phyloP scores from a whole-genome alignment of 2,113 vertebrate genomes.

The Butastur rufipennis region DNA sequence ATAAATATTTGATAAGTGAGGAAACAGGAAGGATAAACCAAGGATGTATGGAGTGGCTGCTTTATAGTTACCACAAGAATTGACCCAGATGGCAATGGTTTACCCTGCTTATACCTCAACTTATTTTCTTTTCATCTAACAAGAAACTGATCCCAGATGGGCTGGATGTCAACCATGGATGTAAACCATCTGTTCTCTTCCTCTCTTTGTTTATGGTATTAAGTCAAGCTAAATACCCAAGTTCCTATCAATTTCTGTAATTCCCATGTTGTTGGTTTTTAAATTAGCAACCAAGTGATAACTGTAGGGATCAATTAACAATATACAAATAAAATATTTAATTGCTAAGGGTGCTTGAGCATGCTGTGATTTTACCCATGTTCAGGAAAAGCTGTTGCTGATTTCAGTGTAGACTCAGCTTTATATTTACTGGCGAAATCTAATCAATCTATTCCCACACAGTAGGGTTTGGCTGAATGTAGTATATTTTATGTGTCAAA shows the following conservation, averaged over 20 bases:
- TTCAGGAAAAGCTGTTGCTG: background rate
- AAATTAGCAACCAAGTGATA: background rate
- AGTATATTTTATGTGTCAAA: background rate
- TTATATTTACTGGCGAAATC: background rate
- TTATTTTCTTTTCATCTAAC: conserved; percentile 19
- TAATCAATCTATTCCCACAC: background rate
- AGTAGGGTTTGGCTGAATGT: background rate
- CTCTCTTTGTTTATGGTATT: conserved; percentile 23
- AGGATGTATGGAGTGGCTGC: conserved; percentile 58
- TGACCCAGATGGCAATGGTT: conserved; percentile 25
- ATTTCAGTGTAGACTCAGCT: background rate
- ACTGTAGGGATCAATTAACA: conserved; percentile 7
- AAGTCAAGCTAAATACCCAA: conserved; percentile 27
- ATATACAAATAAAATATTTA: conserved; percentile 17
- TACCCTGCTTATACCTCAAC: background rate
- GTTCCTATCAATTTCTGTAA: conserved; percentile 15
- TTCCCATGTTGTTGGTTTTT: background rate
- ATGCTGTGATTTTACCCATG: background rate
- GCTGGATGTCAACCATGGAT: background rate
- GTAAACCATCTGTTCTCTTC: conserved; percentile 26
- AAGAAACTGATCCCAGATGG: conserved; percentile 26
- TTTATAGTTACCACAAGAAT: conserved; percentile 18
- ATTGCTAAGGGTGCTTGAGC: background rate
- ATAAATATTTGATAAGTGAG: conserved; percentile 80
- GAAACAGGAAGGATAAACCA: conserved; percentile 75